A percentile compares a stretch with the other conserved stretches of the same genome.
These are phyloP conservation scores for Ennomos quercinarius DNA, from an alignment of 2,888 invertebrate genomes.

Conservation along the genomic window DNA sequence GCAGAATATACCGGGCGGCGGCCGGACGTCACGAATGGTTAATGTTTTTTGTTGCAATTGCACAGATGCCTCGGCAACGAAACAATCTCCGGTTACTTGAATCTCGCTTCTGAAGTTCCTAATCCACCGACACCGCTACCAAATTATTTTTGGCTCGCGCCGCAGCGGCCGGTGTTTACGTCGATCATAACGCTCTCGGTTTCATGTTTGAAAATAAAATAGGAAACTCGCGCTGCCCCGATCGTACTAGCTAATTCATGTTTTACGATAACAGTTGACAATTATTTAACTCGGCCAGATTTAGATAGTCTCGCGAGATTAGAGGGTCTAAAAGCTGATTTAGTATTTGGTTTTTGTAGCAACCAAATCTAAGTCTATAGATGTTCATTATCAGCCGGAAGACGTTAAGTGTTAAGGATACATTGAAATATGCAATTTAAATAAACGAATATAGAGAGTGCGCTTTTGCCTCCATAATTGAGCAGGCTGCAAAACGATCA, in stretches of 20 bases:
- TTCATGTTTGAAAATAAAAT: slow-evolving; percentile 27
- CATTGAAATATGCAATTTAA: no score
- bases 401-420: no score
- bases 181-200: slow-evolving; percentile 7
- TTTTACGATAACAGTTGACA: no score
- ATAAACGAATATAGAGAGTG: no score
- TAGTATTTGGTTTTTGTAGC: no score
- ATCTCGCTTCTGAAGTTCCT: slow-evolving; percentile 5
- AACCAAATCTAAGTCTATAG: no score
- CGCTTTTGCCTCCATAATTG: no score
- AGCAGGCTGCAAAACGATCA: no score
- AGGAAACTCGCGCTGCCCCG: slow-evolving; percentile 11
- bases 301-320: no score
- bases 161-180: slow-evolving; percentile 11
- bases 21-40: slow-evolving; percentile 13
- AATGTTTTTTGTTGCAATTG: slow-evolving; percentile 24
- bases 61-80: slow-evolving; percentile 5
- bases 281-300: no score
- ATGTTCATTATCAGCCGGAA: no score
- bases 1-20: slow-evolving; percentile 11
- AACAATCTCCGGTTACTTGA: slow-evolving; percentile 9
- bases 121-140: slow-evolving; percentile 1
- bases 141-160: slow-evolving; percentile 25
- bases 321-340: no score
- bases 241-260: not conserved